These are phyloP conservation scores for Mirounga angustirostris DNA, from an alignment of 2,113 vertebrate genomes.

Conservation along the genomic window DNA sequence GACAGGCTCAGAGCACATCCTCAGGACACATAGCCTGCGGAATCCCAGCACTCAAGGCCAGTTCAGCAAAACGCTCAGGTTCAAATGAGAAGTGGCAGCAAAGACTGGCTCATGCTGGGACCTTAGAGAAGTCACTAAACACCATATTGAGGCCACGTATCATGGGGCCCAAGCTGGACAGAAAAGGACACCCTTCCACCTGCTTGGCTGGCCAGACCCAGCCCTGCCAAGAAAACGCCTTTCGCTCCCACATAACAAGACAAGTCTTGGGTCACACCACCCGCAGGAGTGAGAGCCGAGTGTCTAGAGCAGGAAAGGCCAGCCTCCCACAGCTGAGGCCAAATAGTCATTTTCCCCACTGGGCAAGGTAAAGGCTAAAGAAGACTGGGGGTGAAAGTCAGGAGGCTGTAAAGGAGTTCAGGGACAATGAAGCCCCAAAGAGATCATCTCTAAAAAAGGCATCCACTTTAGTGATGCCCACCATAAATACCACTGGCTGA, in stretches of 20 bases:
- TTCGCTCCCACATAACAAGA: conserved; percentile 41
- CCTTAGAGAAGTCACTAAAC: not conserved
- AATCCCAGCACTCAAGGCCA: not conserved
- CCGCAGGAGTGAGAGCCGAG: not conserved
- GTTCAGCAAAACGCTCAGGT: not conserved
- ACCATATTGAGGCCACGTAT: not conserved
- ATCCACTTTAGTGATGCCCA: not conserved
- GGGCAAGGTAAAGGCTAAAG: conserved; percentile 45
- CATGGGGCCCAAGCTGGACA: not conserved
- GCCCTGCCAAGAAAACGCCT: conserved; percentile 48
- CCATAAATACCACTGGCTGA: not conserved
- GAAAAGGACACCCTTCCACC: conserved; percentile 43
- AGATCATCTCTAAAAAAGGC: not conserved
- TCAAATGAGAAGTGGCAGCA: not conserved
- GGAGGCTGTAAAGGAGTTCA: not conserved
- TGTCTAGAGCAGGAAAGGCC: conserved; percentile 34
- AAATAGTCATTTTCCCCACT: conserved; percentile 52
- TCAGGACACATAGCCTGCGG: not conserved
- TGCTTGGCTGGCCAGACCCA: conserved; percentile 18
- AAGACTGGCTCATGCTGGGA: not conserved
- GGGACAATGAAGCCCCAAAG: not conserved
- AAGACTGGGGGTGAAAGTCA: conserved; percentile 53
- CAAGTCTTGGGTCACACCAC: conserved; percentile 48
- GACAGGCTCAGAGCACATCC: not conserved
- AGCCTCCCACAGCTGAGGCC: not conserved